These are phyloP conservation scores for Tetramorium bicarinatum DNA, from an alignment of 2,888 invertebrate genomes.

Conservation along the genomic window DNA sequence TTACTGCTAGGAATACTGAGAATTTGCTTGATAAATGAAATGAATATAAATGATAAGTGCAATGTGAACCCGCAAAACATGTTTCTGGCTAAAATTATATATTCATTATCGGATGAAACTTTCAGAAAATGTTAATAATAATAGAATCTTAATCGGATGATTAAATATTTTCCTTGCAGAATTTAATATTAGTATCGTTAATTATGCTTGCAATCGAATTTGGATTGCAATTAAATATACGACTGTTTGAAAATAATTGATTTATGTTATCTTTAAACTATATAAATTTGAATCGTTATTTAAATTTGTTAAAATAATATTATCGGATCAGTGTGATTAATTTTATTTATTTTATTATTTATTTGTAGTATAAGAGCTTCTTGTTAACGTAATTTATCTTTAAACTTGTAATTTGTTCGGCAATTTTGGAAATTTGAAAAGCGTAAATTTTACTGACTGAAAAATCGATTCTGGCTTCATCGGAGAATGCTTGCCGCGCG, in stretches of 20 bases:
- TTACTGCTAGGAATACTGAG: background rate
- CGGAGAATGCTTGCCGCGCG: background rate
- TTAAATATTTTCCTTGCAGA: background rate
- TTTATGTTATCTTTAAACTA: background rate
- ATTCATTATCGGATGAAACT: background rate
- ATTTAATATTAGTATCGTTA: background rate
- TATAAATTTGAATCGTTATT: background rate
- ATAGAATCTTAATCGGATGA: background rate
- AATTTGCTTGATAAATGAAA: background rate
- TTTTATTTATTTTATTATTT: too few relatives aligned
- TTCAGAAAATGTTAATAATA: background rate
- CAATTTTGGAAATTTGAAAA: background rate
- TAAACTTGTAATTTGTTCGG: background rate
- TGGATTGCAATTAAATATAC: background rate
- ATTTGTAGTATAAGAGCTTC: background rate
- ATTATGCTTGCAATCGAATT: background rate
- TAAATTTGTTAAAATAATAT: too few relatives aligned
- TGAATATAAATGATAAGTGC: background rate
- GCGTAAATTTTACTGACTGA: background rate
- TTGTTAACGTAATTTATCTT: background rate
- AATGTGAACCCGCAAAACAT: background rate
- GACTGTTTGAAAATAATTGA: background rate
- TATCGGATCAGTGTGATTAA: too few relatives aligned
- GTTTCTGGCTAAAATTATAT: background rate
- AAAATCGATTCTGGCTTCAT: constrained; percentile 13